These are phyloP conservation scores for Simalia tracyae DNA, from an alignment of 2,797 vertebrate genomes.

Conservation along the genomic window DNA sequence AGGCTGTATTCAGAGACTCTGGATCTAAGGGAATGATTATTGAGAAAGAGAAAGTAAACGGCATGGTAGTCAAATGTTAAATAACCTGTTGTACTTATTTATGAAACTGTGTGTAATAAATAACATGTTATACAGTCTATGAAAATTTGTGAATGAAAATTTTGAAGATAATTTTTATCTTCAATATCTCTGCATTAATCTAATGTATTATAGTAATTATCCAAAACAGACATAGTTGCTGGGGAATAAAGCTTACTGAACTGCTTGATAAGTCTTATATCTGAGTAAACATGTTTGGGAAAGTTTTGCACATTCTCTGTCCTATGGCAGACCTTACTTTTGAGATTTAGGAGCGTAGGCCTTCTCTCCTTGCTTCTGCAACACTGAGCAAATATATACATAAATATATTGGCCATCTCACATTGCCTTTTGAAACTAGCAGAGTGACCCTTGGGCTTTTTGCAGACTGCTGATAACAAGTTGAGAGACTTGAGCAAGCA, in stretches of 20 bases:
- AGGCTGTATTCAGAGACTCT: background rate
- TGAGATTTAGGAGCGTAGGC: background rate
- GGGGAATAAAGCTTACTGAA: background rate
- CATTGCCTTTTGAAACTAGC: background rate
- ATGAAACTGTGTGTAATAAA: background rate
- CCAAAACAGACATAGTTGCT: background rate
- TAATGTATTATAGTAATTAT: background rate
- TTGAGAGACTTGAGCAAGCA: background rate
- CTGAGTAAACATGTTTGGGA: background rate
- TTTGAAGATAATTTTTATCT: background rate
- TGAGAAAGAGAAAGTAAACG: background rate
- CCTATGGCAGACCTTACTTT: background rate
- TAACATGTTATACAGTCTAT: background rate
- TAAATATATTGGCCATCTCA: background rate
- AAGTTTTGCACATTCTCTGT: background rate
- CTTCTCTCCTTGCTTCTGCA: background rate
- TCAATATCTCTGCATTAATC: background rate
- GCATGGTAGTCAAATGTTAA: background rate
- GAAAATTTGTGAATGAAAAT: background rate
- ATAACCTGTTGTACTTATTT: background rate
- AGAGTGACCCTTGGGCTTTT: background rate
- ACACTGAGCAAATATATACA: background rate
- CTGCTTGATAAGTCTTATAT: background rate
- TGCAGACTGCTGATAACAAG: background rate
- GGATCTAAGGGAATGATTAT: background rate